Conservation (phyloP, 2,888 invertebrate species). For the Lottia gigantea region DNA sequence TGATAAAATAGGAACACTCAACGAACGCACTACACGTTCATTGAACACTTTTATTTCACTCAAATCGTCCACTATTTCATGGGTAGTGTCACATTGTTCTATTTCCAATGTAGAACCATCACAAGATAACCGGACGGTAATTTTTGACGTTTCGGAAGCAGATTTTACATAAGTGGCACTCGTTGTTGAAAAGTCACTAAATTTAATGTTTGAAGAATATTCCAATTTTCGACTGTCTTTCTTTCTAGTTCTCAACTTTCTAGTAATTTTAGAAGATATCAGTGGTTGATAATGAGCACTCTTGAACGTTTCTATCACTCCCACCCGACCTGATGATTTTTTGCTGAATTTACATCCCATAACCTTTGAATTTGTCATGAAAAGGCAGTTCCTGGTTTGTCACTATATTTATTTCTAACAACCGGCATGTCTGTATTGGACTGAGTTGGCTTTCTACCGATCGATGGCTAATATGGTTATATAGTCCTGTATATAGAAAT, state of each 20-base stretch:
- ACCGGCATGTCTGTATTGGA: too few species aligned
- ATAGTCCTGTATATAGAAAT: too few species aligned
- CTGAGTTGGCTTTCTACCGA: too few species aligned
- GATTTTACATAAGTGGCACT: slow-evolving; percentile 38
- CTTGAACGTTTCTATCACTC: neutral
- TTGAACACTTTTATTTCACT: neutral
- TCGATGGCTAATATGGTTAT: too few species aligned
- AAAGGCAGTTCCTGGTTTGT: too few species aligned
- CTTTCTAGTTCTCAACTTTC: neutral
- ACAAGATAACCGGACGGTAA: slow-evolving; percentile 46
- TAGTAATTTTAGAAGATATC: neutral
- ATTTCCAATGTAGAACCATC: slow-evolving; percentile 50
- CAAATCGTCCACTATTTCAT: neutral
- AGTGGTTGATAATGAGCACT: neutral
- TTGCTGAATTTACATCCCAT: neutral
- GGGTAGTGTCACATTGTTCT: slow-evolving; percentile 39
- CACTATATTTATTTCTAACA: too few species aligned
- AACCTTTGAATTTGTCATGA: neutral
- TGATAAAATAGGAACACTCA: neutral
- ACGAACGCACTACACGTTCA: neutral
- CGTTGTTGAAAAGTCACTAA: slow-evolving; percentile 33
- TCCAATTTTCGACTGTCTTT: slow-evolving; percentile 16
- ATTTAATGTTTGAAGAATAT: slow-evolving; percentile 20
- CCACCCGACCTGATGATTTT: neutral
- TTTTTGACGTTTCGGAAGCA: slow-evolving; percentile 39